Evolutionary conservation across 1,140 invertebrate genomes (phyloP).

Genomic region (Riptortus pedestris): DNA sequence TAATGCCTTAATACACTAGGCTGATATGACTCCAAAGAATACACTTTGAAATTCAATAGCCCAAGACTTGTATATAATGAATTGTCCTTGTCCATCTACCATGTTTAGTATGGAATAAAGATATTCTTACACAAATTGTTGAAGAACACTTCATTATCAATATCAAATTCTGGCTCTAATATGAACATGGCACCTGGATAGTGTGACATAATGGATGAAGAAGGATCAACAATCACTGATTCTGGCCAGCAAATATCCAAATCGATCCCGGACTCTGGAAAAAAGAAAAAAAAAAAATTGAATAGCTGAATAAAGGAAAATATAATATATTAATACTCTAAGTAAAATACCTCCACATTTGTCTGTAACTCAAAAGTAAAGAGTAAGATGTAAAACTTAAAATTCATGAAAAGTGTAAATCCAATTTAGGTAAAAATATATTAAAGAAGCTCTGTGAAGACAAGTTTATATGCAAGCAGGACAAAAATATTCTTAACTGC

Average conservation of each 20-base stretch:
- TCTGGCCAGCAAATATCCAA: neutral
- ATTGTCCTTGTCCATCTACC: neutral
- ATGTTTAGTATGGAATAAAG: neutral
- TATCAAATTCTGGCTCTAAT: neutral
- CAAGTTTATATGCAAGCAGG: too few relatives aligned
- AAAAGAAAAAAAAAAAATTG: neutral
- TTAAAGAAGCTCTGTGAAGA: too few relatives aligned
- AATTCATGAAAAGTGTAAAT: too few relatives aligned
- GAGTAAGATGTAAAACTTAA: too few relatives aligned
- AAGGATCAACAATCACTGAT: neutral
- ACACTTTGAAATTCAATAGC: neutral
- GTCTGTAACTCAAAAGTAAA: too few relatives aligned
- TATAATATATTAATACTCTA: too few relatives aligned
- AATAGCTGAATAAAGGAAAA: neutral
- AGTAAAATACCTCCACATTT: too few relatives aligned
- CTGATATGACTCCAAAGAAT: neutral
- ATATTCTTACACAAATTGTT: neutral
- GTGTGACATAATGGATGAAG: neutral
- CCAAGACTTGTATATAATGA: neutral
- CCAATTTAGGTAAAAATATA: too few relatives aligned
- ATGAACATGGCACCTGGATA: constrained; percentile 3
- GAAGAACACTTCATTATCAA: neutral
- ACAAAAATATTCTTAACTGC: too few relatives aligned
- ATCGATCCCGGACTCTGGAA: neutral
- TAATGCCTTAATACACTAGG: neutral